Conservation (phyloP, 2,797 vertebrate genomes). For the Tympanoctomys barrerae region DNA sequence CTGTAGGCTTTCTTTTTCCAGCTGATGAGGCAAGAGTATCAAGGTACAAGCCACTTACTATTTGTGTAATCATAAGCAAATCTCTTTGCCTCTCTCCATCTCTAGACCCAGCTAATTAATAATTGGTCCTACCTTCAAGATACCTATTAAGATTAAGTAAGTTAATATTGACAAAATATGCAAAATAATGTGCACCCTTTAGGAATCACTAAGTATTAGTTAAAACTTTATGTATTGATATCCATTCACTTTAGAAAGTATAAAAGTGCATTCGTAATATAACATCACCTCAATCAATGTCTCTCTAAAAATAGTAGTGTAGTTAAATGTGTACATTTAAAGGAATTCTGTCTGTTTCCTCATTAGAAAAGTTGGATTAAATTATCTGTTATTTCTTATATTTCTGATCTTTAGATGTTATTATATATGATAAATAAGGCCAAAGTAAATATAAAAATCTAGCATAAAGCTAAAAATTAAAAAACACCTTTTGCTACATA, state of each 20-base stretch:
- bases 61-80: not conserved
- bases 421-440: not conserved
- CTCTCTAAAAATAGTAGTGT: not conserved
- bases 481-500: not conserved
- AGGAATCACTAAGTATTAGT: not conserved
- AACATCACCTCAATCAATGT: not conserved
- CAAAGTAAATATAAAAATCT: not conserved
- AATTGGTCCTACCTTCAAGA: not conserved
- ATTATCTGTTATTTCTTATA: not conserved
- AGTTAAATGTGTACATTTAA: not conserved
- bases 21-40: not conserved
- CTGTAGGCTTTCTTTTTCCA: not conserved
- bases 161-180: not conserved
- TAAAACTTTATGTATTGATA: not conserved
- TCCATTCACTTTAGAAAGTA: not conserved
- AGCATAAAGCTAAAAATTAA: not conserved
- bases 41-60: not conserved
- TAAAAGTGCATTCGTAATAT: not conserved
- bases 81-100: not conserved
- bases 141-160: not conserved
- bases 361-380: slow-evolving; percentile 20
- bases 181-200: not conserved
- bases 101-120: not conserved
- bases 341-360: not conserved
- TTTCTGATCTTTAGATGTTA: not conserved